These are phyloP conservation scores for Nycticebus coucang DNA, from an alignment of 2,113 vertebrate species.

Conservation along the genomic window DNA sequence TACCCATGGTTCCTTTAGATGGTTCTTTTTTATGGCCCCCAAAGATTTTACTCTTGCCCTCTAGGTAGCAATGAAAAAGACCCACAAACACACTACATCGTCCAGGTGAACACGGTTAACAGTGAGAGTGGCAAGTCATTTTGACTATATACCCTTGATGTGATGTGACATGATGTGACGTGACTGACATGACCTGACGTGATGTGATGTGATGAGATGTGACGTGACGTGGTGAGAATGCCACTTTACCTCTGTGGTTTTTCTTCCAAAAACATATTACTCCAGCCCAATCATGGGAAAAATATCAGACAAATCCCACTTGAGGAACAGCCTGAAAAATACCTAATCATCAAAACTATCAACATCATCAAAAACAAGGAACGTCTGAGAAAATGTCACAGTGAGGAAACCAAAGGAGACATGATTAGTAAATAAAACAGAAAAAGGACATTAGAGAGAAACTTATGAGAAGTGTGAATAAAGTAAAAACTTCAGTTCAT, in stretches of 20 bases:
- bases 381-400: neutral
- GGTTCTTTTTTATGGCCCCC: neutral
- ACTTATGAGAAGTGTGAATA: neutral
- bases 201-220: no score
- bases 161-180: no score
- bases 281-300: neutral
- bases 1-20: neutral
- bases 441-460: neutral
- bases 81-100: neutral
- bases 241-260: neutral
- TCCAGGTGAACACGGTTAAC: neutral
- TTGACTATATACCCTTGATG: neutral
- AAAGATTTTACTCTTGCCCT: neutral
- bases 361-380: neutral
- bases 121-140: no score
- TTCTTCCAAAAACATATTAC: neutral
- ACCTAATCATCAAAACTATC: neutral
- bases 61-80: neutral
- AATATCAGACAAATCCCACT: neutral
- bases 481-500: neutral
- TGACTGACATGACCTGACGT: no score
- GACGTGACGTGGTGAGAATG: neutral
- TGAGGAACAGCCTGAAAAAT: neutral
- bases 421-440: neutral
- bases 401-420: neutral